Percentiles rank a stretch among this genome's conserved stretches.
Conservation (phyloP, 2,797 vertebrate genomes). For the Pitangus sulphuratus region DNA sequence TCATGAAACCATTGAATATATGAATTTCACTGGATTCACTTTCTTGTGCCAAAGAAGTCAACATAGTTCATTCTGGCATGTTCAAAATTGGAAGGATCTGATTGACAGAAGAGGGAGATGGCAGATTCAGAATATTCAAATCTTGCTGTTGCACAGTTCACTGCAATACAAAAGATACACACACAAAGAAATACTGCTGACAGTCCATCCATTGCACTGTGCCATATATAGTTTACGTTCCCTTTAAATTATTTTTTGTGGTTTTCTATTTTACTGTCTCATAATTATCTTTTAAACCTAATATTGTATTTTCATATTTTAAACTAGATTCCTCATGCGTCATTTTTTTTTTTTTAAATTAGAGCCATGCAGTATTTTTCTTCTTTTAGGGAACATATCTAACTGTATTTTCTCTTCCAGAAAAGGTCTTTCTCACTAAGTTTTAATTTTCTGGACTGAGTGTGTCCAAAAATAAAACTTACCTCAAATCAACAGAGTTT, state of each 20-base stretch:
- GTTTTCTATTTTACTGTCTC: background rate
- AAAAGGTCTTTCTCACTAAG: background rate
- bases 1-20: slow-evolving; percentile 70
- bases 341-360: background rate
- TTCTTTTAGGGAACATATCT: background rate
- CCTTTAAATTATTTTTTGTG: slow-evolving; percentile 5
- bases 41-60: slow-evolving; percentile 72
- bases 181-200: slow-evolving; percentile 63
- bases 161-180: slow-evolving; percentile 36
- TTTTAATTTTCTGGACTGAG: background rate
- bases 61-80: slow-evolving; percentile 70
- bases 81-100: slow-evolving; percentile 68
- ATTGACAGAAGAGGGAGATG: slow-evolving; percentile 68
- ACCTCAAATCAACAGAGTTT: background rate
- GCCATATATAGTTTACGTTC: background rate
- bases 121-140: slow-evolving; percentile 70
- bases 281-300: slow-evolving; percentile 42
- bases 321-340: background rate
- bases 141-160: slow-evolving; percentile 55
- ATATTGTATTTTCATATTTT: slow-evolving; percentile 33
- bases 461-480: background rate
- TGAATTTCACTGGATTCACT: slow-evolving; percentile 67
- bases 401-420: background rate
- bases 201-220: slow-evolving; percentile 36
- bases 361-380: background rate